phyloP scores from a whole-genome alignment of 2,797 vertebrate species.

The Pelochelys cantorii region DNA sequence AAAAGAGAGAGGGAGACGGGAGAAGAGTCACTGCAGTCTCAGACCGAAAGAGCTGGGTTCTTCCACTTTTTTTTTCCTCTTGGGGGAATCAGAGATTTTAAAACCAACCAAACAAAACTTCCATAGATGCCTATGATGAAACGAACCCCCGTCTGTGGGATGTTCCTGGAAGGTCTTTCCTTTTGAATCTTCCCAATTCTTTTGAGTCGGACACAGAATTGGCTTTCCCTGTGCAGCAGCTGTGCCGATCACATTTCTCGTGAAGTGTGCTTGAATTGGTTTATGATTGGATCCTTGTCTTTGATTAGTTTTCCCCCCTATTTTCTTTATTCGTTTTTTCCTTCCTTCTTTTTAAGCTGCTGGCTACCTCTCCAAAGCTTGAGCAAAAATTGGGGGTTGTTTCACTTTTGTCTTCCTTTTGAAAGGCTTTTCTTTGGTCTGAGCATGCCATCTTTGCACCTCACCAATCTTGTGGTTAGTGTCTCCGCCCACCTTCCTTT shows the following conservation, averaged over 20 bases:
- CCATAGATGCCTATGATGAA: conserved; percentile 33
- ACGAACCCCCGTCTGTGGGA: background rate
- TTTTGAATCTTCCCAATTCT: conserved; percentile 53
- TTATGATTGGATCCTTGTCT: conserved; percentile 72
- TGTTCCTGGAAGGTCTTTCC: conserved; percentile 53
- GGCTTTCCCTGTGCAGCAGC: conserved; percentile 81
- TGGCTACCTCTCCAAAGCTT: conserved; percentile 89
- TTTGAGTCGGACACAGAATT: conserved; percentile 81
- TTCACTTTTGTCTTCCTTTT: conserved; percentile 83
- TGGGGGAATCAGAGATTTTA: conserved; percentile 65
- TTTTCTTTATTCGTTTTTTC: conserved; percentile 60
- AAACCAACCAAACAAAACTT: conserved; percentile 35
- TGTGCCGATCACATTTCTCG: conserved; percentile 80
- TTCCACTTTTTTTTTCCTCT: conserved; percentile 74
- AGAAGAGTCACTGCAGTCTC: conserved; percentile 83
- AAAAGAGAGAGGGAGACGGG: conserved; percentile 63
- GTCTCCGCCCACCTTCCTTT: conserved; percentile 77
- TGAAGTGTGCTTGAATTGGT: conserved; percentile 79
- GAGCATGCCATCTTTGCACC: conserved; percentile 96
- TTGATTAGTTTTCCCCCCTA: conserved; percentile 62
- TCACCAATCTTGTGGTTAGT: conserved; percentile 95
- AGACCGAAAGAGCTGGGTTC: conserved; percentile 98
- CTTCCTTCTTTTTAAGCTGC: conserved; percentile 83
- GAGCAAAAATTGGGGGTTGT: conserved; percentile 79
- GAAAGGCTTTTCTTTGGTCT: conserved; percentile 84